phyloP scores from a whole-genome alignment of 2,888 invertebrate genomes.

The Drosophila borealis region DNA sequence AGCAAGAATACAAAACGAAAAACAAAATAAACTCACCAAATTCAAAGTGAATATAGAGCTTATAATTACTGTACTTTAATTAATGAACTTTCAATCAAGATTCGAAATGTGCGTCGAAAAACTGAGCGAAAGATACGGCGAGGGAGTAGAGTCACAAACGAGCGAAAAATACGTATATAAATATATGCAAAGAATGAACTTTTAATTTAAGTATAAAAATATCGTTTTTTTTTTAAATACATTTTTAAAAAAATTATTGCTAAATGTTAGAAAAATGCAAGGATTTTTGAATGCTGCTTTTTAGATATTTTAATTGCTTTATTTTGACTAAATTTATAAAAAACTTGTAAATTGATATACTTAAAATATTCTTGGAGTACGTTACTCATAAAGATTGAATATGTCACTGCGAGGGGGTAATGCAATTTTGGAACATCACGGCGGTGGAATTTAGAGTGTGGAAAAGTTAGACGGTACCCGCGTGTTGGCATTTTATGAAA shows the following conservation, averaged over 20 bases:
- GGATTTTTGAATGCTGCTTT: conserved; percentile 63
- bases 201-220: conserved; percentile 44
- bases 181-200: conserved; percentile 61
- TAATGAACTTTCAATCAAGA: conserved; percentile 66
- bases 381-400: conserved; percentile 60
- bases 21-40: conserved; percentile 75
- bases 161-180: conserved; percentile 70
- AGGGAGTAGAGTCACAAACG: conserved; percentile 77
- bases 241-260: conserved; percentile 53
- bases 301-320: conserved; percentile 59
- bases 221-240: conserved; percentile 30
- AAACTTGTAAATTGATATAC: conserved; percentile 53
- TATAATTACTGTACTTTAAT: conserved; percentile 68
- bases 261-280: conserved; percentile 76
- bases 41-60: conserved; percentile 63
- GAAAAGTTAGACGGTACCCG: conserved; percentile 52
- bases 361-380: conserved; percentile 71
- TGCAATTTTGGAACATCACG: conserved; percentile 75
- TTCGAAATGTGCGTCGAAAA: conserved; percentile 69
- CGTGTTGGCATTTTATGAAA: conserved; percentile 41
- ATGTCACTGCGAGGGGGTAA: conserved; percentile 52
- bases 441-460: conserved; percentile 68
- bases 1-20: conserved; percentile 68
- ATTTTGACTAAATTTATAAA: conserved; percentile 55
- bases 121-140: conserved; percentile 78